Base-by-base conservation (phyloP, 2,797 vertebrate genomes). In the Sebastes itinus region DNA sequence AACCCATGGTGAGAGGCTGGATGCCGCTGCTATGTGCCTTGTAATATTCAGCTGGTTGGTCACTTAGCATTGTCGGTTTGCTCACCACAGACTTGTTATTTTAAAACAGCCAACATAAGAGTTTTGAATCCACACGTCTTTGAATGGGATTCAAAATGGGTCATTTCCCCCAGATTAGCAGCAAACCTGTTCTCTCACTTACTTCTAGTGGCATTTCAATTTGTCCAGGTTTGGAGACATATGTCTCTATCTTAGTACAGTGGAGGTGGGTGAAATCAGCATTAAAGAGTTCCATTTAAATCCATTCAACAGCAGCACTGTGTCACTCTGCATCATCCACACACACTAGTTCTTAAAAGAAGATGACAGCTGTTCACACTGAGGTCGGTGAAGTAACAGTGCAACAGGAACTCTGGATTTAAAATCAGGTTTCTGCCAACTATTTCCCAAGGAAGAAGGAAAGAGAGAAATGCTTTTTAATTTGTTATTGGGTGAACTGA, bases 1-100 rank as follows among this genome's bases (percentile, higher is more conserved):
- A 33, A 33, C 5, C 42, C 20, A 18, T 58, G 30, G 42, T 46
- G 33, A 35, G 10, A 18, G 78, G 70, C 74, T 74, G 81, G 80
- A 77, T 58, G 94, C 96, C 96, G 95, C 95, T 96, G 95, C 96
- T 96, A 95, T 93, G 91, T 92, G 93, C 94, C 95, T 76, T 59
- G 32, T 76, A 35, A 60, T 55, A 59, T 72, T 62, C 66, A 72
- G 68, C 81, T 70, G 73, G 32, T 72, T 35, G 55, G 54, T 73
- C 65, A 59, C 22, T 70, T 70, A 23, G 54, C 13, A 11, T 61
- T 49, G 10, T 30, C 30, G 16, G 14, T 60, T 32, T 49, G 33
- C 55, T 33, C 30, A 33, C 60, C 20, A 23, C n/a, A 23, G 61
- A 35, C 61, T 32, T 12, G 11, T 11, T 62, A 6, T 63, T 63